Conservation (phyloP, 2,888 invertebrate genomes). For the Drosophila putrida region DNA sequence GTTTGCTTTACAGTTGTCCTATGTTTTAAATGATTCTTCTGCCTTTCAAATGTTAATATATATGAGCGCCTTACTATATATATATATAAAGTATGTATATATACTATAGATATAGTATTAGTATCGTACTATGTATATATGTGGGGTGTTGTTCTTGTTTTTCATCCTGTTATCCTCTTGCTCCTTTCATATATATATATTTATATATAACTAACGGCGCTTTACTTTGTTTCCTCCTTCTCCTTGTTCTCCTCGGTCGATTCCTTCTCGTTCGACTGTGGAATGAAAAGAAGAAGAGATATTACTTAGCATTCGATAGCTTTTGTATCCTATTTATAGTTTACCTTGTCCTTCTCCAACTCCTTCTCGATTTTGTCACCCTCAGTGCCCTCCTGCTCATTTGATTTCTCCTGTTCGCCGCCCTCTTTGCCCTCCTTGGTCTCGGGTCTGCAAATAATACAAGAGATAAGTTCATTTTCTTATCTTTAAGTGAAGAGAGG, state of each 20-base stretch:
- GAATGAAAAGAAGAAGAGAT: too few relatives aligned
- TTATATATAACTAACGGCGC: constrained; percentile 69
- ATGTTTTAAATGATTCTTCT: constrained; percentile 73
- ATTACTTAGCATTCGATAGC: not conserved
- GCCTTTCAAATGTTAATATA: constrained; percentile 73
- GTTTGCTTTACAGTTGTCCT: constrained; percentile 80
- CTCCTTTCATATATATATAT: constrained; percentile 41
- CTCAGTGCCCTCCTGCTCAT: constrained; percentile 86
- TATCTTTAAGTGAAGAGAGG: too few relatives aligned
- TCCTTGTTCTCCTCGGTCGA: constrained; percentile 91
- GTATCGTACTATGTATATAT: constrained; percentile 67
- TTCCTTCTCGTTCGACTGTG: constrained; percentile 91
- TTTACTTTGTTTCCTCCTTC: constrained; percentile 87
- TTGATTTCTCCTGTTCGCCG: constrained; percentile 89
- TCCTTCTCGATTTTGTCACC: constrained; percentile 88
- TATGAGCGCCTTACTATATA: constrained; percentile 44
- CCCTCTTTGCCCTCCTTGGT: constrained; percentile 91
- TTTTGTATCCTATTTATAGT: not conserved
- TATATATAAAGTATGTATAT: constrained; percentile 58
- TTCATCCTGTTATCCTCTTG: constrained; percentile 42
- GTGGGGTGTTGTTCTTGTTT: constrained; percentile 62
- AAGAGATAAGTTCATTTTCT: too few relatives aligned
- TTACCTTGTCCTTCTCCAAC: constrained; percentile 89
- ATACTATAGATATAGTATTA: constrained; percentile 70
- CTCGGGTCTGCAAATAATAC: constrained; percentile 85